A percentile compares a stretch with the other conserved stretches of the same genome.
Conservation (phyloP, 53 echinoderm and acorn worm genomes). For the Henricia sp. region DNA sequence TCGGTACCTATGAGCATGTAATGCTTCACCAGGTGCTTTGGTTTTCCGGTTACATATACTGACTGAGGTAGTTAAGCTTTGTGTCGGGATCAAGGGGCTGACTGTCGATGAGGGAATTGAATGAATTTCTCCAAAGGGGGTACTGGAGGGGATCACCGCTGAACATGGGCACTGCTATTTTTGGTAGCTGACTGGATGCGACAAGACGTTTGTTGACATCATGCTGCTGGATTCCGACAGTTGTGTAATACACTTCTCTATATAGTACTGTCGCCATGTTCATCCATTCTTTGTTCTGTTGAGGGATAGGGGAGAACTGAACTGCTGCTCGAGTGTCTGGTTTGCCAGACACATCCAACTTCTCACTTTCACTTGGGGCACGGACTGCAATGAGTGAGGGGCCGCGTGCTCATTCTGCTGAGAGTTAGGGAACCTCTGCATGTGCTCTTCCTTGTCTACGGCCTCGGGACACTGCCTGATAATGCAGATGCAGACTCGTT, state of each 20-base stretch:
- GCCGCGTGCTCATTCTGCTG: not conserved
- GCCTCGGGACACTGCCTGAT: slow-evolving; percentile 4
- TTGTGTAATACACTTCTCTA: not conserved
- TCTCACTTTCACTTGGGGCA: not conserved
- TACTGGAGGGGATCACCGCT: slow-evolving; percentile 43
- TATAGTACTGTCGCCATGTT: not conserved
- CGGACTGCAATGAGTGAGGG: not conserved
- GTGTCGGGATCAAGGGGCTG: slow-evolving; percentile 29
- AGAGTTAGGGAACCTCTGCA: slow-evolving; percentile 36
- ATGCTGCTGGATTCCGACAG: slow-evolving; percentile 4
- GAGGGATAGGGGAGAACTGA: not conserved
- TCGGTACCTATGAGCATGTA: slow-evolving; percentile 27
- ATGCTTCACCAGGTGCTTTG: slow-evolving; percentile 34
- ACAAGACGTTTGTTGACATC: not conserved
- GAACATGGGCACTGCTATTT: slow-evolving; percentile 45
- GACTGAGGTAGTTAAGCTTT: slow-evolving; percentile 36
- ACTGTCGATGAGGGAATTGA: slow-evolving; percentile 33
- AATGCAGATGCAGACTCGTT: not conserved
- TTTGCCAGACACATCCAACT: not conserved
- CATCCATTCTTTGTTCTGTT: not conserved
- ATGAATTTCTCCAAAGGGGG: slow-evolving; percentile 45
- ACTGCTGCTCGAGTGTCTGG: not conserved
- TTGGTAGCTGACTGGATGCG: slow-evolving; percentile 20
- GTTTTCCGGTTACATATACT: slow-evolving; percentile 32
- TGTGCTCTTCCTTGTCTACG: slow-evolving; percentile 8